Evolutionary conservation across 1,140 invertebrate genomes (phyloP).

Genomic region (Trichonephila clavipes): DNA sequence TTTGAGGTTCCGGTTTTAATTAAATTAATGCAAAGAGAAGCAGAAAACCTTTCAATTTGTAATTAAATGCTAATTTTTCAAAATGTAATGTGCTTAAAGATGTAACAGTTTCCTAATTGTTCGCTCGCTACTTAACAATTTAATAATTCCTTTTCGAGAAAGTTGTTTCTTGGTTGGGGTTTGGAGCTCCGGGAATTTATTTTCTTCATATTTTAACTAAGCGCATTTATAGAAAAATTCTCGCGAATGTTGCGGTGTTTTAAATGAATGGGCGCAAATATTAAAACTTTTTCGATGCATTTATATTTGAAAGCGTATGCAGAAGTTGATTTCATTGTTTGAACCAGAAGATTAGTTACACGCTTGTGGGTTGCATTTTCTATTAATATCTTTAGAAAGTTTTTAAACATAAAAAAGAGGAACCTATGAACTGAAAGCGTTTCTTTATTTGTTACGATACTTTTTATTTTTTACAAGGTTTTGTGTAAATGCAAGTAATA

Average conservation of each 20-base stretch:
- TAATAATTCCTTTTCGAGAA: conserved; percentile 22
- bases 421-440: too few relatives aligned
- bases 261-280: not conserved
- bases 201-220: not conserved
- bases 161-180: conserved; percentile 19
- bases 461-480: too few relatives aligned
- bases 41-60: conserved; percentile 46
- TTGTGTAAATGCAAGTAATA: too few relatives aligned
- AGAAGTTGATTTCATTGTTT: not conserved
- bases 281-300: not conserved
- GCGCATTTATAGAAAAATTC: not conserved
- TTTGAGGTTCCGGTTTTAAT: conserved; percentile 35
- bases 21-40: conserved; percentile 17
- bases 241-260: not conserved
- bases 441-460: too few relatives aligned
- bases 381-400: not conserved
- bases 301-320: not conserved
- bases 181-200: not conserved
- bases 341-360: not conserved
- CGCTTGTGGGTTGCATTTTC: not conserved
- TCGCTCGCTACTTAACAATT: not conserved
- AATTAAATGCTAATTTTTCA: conserved; percentile 56
- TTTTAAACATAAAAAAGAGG: too few relatives aligned
- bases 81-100: conserved; percentile 42
- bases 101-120: conserved; percentile 42